phyloP scores from a whole-genome alignment of 2,113 vertebrate genomes.

The Taurulus bubalis region DNA sequence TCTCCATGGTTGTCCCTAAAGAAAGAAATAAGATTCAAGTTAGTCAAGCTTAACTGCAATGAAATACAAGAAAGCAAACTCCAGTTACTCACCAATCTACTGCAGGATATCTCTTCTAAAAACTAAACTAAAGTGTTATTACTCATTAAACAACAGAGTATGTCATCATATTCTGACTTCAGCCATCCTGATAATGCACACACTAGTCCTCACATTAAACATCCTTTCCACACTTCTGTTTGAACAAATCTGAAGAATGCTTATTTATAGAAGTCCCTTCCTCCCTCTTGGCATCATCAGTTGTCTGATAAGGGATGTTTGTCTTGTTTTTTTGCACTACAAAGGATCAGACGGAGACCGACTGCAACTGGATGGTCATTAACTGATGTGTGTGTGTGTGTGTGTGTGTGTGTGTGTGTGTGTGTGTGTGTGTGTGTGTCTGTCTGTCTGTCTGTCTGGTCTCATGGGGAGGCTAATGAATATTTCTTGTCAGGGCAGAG shows the following conservation, averaged over 20 bases:
- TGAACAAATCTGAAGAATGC: neutral
- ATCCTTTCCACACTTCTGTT: neutral
- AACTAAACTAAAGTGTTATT: too few relatives aligned
- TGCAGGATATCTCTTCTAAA: neutral
- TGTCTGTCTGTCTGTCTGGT: too few relatives aligned
- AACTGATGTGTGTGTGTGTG: slow-evolving; percentile 5
- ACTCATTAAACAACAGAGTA: neutral
- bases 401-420: neutral
- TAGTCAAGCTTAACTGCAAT: neutral
- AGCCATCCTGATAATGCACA: neutral
- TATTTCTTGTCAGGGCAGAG: slow-evolving; percentile 33
- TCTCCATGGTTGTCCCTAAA: slow-evolving; percentile 49
- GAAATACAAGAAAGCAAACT: neutral
- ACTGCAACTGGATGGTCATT: slow-evolving; percentile 39
- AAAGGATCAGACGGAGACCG: neutral
- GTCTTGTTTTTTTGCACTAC: slow-evolving; percentile 16
- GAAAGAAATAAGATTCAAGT: slow-evolving; percentile 8
- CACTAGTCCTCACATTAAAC: neutral
- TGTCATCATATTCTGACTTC: neutral
- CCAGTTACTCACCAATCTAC: slow-evolving; percentile 35
- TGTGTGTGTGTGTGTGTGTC: neutral
- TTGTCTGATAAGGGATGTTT: slow-evolving; percentile 34
- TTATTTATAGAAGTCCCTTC: slow-evolving; percentile 46
- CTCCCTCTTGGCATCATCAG: slow-evolving; percentile 26
- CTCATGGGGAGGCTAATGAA: slow-evolving; percentile 38